These are phyloP conservation scores for Leptopilina myrica DNA, from an alignment of 2,888 invertebrate genomes.

Conservation along the genomic window DNA sequence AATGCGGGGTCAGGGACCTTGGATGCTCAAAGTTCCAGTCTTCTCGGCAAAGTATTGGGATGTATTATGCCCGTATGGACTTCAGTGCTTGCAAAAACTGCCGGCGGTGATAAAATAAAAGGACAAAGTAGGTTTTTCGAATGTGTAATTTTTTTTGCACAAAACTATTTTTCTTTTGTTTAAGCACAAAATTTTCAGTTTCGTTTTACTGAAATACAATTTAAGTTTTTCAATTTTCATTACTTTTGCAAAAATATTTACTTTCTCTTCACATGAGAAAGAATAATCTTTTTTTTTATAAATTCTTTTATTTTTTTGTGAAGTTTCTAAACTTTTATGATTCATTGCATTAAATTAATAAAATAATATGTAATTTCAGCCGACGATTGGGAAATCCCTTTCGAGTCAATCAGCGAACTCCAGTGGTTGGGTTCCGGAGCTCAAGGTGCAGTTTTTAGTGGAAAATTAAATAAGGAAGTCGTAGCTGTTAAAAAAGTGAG, in stretches of 20 bases:
- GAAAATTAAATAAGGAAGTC: conserved; percentile 87
- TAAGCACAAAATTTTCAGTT: too few species aligned
- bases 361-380: conserved; percentile 63
- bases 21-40: conserved; percentile 79
- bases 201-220: too few species aligned
- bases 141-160: not conserved
- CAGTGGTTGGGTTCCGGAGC: conserved; percentile 96
- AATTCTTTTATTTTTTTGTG: too few species aligned
- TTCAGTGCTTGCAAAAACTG: conserved; percentile 87
- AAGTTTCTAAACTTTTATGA: not conserved
- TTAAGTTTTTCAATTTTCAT: too few species aligned
- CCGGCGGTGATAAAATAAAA: conserved; percentile 83
- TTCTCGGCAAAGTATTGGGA: conserved; percentile 91
- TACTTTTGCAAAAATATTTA: too few species aligned
- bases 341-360: not conserved
- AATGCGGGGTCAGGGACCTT: conserved; percentile 66
- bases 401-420: conserved; percentile 91
- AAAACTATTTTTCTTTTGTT: too few species aligned
- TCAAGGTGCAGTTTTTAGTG: conserved; percentile 96
- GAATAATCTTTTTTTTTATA: too few species aligned
- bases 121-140: conserved; percentile 78
- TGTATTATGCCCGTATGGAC: conserved; percentile 91
- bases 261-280: too few species aligned
- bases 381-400: conserved; percentile 97
- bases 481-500: conserved; percentile 98